Evolutionary conservation across 2,888 invertebrate genomes (phyloP).

Genomic region (Drosophila mettleri): DNA sequence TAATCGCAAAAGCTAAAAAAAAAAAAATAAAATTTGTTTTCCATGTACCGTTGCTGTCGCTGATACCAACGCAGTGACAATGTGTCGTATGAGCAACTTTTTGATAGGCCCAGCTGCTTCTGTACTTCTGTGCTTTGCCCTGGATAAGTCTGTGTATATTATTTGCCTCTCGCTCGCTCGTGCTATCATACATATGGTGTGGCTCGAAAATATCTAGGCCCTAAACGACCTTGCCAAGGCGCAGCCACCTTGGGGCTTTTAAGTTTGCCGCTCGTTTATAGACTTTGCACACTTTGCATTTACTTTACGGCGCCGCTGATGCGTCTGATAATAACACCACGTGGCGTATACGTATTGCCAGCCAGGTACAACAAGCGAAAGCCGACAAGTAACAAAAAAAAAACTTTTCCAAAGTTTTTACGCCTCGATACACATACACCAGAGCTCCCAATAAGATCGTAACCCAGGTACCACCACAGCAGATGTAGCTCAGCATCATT

Average conservation of each 20-base stretch:
- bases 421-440: constrained; percentile 67
- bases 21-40: constrained; percentile 67
- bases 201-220: constrained; percentile 6
- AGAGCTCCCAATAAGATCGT: constrained; percentile 19
- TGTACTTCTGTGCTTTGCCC: constrained; percentile 29
- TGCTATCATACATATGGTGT: background rate
- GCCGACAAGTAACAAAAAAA: constrained; percentile 30
- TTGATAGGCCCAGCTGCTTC: constrained; percentile 59
- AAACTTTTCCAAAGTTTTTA: constrained; percentile 73
- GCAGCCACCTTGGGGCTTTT: constrained; percentile 73
- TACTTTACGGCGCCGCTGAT: constrained; percentile 76
- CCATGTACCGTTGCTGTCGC: constrained; percentile 15
- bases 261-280: constrained; percentile 79
- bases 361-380: constrained; percentile 37
- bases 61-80: constrained; percentile 51
- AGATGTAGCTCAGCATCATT: constrained; percentile 46
- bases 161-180: constrained; percentile 6
- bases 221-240: constrained; percentile 55
- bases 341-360: constrained; percentile 67
- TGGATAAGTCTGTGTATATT: constrained; percentile 53
- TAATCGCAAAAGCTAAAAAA: constrained; percentile 65
- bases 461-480: constrained; percentile 2
- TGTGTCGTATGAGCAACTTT: constrained; percentile 75
- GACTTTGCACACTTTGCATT: constrained; percentile 79
- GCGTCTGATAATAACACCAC: constrained; percentile 75